phyloP scores from a whole-genome alignment of 2,797 vertebrate species.

The Alexandromys oeconomus region DNA sequence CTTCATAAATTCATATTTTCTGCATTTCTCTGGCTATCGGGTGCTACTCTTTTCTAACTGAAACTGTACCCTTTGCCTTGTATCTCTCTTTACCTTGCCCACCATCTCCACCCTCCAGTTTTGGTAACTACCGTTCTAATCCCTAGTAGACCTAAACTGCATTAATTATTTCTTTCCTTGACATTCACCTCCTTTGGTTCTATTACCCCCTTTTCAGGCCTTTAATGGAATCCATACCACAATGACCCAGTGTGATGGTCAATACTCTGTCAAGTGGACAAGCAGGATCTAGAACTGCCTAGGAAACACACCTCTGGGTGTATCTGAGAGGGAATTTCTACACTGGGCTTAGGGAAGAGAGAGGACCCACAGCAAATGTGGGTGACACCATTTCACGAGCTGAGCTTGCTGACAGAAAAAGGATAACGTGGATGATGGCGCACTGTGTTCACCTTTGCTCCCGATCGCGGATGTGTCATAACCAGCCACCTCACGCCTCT shows the following conservation, averaged over 20 bases:
- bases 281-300: not conserved
- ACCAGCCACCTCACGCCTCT: not conserved
- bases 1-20: not conserved
- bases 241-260: not conserved
- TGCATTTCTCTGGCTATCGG: not conserved
- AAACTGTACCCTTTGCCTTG: not conserved
- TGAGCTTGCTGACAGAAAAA: not conserved
- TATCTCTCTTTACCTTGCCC: not conserved
- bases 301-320: not conserved
- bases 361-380: not conserved
- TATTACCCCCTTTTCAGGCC: not conserved
- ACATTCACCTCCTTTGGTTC: not conserved
- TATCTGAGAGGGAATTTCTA: not conserved
- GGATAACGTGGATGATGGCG: not conserved
- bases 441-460: not conserved
- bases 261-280: not conserved
- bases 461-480: not conserved
- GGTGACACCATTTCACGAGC: not conserved
- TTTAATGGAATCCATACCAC: constrained; percentile 1
- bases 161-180: not conserved
- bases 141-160: not conserved
- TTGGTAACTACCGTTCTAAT: not conserved
- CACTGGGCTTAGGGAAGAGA: not conserved
- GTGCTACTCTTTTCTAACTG: not conserved
- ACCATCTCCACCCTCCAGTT: not conserved